These are phyloP conservation scores for Decapterus maruadsi DNA, from an alignment of 2,797 vertebrate species.

Conservation along the genomic window DNA sequence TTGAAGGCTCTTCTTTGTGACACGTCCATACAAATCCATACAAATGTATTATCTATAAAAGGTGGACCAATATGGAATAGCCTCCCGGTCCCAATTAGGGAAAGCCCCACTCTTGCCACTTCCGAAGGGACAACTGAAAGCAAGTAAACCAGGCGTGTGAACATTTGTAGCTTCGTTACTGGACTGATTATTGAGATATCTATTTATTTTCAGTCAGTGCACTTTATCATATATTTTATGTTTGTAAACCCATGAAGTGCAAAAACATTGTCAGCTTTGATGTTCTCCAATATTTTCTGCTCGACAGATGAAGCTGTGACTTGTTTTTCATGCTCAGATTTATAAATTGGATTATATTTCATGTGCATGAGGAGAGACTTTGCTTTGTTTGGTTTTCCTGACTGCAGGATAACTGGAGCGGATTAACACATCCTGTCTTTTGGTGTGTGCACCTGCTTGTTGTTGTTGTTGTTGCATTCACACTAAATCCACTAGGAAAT, in stretches of 20 bases:
- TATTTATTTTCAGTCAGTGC: too few relatives aligned
- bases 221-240: too few relatives aligned
- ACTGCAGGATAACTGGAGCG: constrained; percentile 4
- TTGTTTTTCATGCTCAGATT: not conserved
- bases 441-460: not conserved
- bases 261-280: not conserved
- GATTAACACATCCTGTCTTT: constrained; percentile 4
- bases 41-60: too few relatives aligned
- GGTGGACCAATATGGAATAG: too few relatives aligned
- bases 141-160: too few relatives aligned
- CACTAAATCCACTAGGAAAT: not conserved
- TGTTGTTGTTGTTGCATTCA: not conserved
- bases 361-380: constrained; percentile 3
- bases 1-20: too few relatives aligned
- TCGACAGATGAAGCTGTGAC: not conserved
- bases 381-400: not conserved
- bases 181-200: too few relatives aligned
- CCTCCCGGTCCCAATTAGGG: too few relatives aligned
- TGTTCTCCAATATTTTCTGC: not conserved
- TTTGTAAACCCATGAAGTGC: not conserved
- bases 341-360: constrained; percentile 2
- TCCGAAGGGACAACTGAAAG: too few relatives aligned
- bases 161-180: too few relatives aligned
- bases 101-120: too few relatives aligned
- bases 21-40: too few relatives aligned